Evolutionary conservation across 2,888 invertebrate genomes (phyloP).

Genomic region (Drosophila leonis): DNA sequence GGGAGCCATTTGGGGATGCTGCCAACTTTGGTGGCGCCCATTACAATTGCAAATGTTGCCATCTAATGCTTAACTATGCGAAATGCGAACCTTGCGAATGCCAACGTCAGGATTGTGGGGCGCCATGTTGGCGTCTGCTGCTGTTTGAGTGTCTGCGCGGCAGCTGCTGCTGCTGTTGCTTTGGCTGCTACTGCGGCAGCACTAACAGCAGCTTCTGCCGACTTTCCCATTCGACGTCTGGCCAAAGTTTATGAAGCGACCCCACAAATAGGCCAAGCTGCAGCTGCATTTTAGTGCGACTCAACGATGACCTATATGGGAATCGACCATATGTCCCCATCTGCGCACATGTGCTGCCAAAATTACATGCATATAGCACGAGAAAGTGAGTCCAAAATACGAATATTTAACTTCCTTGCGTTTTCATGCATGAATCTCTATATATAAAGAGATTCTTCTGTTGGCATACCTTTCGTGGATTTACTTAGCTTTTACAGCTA

Average conservation of each 20-base stretch:
- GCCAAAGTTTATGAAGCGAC: slow-evolving; percentile 26
- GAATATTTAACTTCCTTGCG: background rate
- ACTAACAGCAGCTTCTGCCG: background rate
- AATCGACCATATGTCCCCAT: slow-evolving; percentile 2
- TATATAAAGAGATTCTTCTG: background rate
- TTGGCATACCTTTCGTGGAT: slow-evolving; percentile 3
- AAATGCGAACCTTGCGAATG: slow-evolving; percentile 27
- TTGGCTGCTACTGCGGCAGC: slow-evolving; percentile 8
- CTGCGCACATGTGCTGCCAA: background rate
- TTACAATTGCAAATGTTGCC: slow-evolving; percentile 80
- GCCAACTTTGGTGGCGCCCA: slow-evolving; percentile 50
- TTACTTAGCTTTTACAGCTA: slow-evolving; percentile 21
- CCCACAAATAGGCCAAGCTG: slow-evolving; percentile 14
- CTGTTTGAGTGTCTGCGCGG: slow-evolving; percentile 34
- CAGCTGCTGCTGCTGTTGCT: slow-evolving; percentile 11
- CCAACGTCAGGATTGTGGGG: slow-evolving; percentile 56
- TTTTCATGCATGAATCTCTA: background rate
- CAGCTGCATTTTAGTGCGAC: slow-evolving; percentile 13
- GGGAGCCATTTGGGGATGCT: slow-evolving; percentile 22
- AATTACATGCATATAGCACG: background rate
- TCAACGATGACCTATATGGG: slow-evolving; percentile 26
- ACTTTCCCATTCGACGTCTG: slow-evolving; percentile 19
- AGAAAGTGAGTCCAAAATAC: slow-evolving; percentile 1
- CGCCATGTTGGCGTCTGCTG: slow-evolving; percentile 65
- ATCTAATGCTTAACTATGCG: slow-evolving; percentile 67